A percentile compares a stretch with the other conserved stretches of the same genome.
phyloP scores from a whole-genome alignment of 2,888 invertebrate species.

The Macrophya alboannulata region DNA sequence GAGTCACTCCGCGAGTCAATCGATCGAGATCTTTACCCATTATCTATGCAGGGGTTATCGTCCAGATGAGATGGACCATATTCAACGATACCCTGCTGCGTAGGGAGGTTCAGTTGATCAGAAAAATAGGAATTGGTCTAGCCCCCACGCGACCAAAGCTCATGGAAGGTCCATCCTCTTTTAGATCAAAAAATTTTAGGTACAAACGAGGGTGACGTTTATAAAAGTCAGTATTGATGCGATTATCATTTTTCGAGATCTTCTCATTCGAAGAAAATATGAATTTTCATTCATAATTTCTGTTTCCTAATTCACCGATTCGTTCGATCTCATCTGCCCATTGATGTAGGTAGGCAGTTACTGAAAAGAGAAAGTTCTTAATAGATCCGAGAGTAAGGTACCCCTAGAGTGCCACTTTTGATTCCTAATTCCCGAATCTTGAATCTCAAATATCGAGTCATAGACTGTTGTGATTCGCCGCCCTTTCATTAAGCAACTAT shows the following conservation, averaged over 20 bases:
- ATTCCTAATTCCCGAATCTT: slow-evolving; percentile 26
- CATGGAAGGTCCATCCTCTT: not conserved
- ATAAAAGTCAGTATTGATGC: not conserved
- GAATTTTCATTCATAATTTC: not conserved
- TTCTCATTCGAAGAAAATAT: not conserved
- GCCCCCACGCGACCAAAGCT: slow-evolving; percentile 1
- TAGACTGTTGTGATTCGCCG: slow-evolving; percentile 11
- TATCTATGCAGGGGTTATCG: slow-evolving; percentile 17
- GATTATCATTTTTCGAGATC: not conserved
- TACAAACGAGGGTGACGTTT: not conserved
- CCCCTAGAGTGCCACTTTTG: not conserved
- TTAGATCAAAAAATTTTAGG: not conserved
- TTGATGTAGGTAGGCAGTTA: not conserved
- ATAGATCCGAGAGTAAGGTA: not conserved
- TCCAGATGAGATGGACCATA: not conserved
- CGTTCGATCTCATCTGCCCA: not conserved
- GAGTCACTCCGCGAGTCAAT: slow-evolving; percentile 16
- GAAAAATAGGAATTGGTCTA: not conserved
- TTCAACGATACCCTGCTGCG: slow-evolving; percentile 25
- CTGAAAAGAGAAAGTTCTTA: slow-evolving; percentile 18
- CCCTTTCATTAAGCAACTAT: slow-evolving; percentile 27
- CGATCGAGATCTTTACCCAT: slow-evolving; percentile 2
- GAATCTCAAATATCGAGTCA: slow-evolving; percentile 21
- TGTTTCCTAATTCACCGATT: not conserved
- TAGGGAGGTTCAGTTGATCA: slow-evolving; percentile 12